phyloP scores from a whole-genome alignment of 2,888 invertebrate species.

The Alloplasta piceator region DNA sequence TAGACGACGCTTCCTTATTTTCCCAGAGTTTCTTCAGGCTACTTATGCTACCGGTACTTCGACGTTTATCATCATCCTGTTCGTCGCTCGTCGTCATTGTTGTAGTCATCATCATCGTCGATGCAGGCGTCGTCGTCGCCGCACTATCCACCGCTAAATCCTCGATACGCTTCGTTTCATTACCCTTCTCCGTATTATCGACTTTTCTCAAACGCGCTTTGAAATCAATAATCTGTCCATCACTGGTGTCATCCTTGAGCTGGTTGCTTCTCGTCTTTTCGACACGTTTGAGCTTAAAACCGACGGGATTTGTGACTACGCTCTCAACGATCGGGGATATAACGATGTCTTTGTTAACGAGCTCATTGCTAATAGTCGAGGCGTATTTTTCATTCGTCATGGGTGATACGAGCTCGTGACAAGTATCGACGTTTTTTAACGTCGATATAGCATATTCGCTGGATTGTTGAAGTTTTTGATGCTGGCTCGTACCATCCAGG shows the following conservation, averaged over 20 bases:
- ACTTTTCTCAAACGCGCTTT: constrained; percentile 93
- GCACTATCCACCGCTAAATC: constrained; percentile 71
- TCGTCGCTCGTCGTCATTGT: constrained; percentile 80
- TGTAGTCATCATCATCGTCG: not conserved
- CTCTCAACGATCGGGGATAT: constrained; percentile 76
- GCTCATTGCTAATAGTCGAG: constrained; percentile 47
- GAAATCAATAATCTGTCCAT: constrained; percentile 90
- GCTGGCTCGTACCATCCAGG: constrained; percentile 84
- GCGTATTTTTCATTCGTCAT: constrained; percentile 70
- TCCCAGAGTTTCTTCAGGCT: constrained; percentile 97
- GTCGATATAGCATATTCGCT: constrained; percentile 78
- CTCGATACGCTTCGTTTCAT: constrained; percentile 74
- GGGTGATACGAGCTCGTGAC: constrained; percentile 71
- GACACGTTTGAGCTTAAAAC: constrained; percentile 88
- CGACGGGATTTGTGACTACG: constrained; percentile 72
- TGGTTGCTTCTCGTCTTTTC: constrained; percentile 85
- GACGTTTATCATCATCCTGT: constrained; percentile 92
- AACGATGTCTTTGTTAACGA: constrained; percentile 60
- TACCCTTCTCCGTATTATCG: constrained; percentile 84
- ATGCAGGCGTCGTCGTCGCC: not conserved
- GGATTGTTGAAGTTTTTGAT: constrained; percentile 62
- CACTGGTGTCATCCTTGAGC: constrained; percentile 85
- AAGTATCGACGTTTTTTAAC: constrained; percentile 55
- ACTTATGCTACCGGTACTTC: constrained; percentile 96
- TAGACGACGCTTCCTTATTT: constrained; percentile 87